phyloP scores from a whole-genome alignment of 2,113 vertebrate species.

The Rhea pennata region DNA sequence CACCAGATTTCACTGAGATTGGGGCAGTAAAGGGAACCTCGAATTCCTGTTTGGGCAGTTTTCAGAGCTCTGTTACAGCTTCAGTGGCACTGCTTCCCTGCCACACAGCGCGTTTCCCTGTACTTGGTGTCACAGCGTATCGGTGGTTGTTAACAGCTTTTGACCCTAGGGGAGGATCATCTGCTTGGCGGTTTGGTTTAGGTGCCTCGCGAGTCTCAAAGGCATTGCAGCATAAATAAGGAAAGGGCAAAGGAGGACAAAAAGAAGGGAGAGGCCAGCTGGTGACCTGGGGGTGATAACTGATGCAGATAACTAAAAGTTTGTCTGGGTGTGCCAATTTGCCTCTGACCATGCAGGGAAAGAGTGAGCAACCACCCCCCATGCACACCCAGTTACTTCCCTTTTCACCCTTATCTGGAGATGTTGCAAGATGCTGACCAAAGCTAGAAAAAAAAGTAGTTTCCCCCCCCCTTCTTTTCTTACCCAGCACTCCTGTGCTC shows the following conservation, averaged over 20 bases:
- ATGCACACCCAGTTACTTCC: not conserved
- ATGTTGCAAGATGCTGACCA: not conserved
- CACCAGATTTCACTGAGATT: not conserved
- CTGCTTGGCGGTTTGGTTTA: not conserved
- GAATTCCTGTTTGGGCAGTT: not conserved
- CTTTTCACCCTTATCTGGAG: not conserved
- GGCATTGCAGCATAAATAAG: not conserved
- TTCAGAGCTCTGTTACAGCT: not conserved
- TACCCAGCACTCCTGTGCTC: not conserved
- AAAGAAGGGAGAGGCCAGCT: not conserved
- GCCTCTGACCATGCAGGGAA: not conserved
- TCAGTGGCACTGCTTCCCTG: not conserved
- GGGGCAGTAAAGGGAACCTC: not conserved
- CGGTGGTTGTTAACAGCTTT: not conserved
- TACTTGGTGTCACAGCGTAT: not conserved
- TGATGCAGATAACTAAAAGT: not conserved
- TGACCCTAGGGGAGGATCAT: not conserved
- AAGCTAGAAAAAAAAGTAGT: not conserved
- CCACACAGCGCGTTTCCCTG: rapidly evolving
- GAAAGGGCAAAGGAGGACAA: not conserved
- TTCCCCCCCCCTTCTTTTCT: not conserved
- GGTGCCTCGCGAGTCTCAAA: not conserved
- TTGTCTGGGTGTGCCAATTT: not conserved
- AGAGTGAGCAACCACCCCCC: not conserved
- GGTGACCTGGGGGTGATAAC: not conserved